Evolutionary conservation across 2,113 vertebrate species (phyloP).

Genomic region (Chlamydotis undulata): DNA sequence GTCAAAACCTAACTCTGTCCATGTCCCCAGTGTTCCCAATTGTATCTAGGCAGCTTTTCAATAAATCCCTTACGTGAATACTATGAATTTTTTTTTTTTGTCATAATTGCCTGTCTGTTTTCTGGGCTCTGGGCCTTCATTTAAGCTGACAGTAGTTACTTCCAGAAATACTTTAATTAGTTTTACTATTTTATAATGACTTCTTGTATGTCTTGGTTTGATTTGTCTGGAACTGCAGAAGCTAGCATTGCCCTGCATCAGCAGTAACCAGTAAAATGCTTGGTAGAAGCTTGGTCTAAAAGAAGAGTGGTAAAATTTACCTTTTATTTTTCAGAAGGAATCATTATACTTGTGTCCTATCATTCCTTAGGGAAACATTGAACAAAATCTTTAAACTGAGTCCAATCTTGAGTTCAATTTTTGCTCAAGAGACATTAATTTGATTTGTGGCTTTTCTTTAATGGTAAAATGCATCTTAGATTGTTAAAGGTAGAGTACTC

Average conservation of each 20-base stretch:
- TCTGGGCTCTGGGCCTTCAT: background rate
- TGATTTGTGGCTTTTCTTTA: background rate
- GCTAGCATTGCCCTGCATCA: background rate
- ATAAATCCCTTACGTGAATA: background rate
- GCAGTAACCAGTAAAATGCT: background rate
- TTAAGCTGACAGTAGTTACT: background rate
- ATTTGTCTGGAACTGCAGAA: background rate
- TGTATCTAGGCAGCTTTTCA: background rate
- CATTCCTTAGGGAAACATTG: background rate
- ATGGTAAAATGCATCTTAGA: background rate
- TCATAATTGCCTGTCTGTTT: background rate
- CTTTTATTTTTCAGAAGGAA: background rate
- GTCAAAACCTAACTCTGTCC: background rate
- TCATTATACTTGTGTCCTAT: background rate
- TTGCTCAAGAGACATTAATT: background rate
- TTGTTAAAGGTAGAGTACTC: background rate
- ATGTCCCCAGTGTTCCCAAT: background rate
- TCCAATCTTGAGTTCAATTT: background rate
- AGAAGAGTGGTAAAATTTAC: background rate
- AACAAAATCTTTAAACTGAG: background rate
- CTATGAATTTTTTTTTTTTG: background rate
- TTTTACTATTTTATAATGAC: background rate
- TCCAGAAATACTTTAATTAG: background rate
- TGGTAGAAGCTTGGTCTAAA: background rate
- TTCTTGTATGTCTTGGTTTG: background rate